Evolutionary conservation across 2,113 vertebrate species (phyloP).

Genomic region (Camelus bactrianus): DNA sequence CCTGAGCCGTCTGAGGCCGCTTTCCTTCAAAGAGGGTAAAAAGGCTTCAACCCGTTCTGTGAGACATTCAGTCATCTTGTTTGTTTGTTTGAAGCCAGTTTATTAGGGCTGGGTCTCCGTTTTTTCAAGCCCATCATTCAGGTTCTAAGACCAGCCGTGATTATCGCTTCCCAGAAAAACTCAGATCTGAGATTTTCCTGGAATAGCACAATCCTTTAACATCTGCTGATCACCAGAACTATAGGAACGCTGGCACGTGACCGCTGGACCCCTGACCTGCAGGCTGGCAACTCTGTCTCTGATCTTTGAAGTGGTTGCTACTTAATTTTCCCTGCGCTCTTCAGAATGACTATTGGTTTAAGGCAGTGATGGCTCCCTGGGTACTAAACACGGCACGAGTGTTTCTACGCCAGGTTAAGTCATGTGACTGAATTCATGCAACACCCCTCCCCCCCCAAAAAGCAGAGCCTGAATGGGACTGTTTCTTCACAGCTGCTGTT

Average conservation of each 20-base stretch:
- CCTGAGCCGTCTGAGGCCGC: not conserved
- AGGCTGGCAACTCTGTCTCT: not conserved
- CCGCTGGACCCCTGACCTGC: not conserved
- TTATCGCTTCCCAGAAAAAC: not conserved
- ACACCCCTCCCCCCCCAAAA: not conserved
- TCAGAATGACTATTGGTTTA: not conserved
- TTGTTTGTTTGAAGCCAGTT: not conserved
- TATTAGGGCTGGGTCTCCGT: not conserved
- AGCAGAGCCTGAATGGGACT: not conserved
- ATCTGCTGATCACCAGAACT: not conserved
- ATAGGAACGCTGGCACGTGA: fast-evolving
- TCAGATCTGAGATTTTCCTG: not conserved
- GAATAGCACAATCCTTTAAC: not conserved
- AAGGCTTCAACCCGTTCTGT: not conserved
- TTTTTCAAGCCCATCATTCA: not conserved
- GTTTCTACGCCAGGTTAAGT: not conserved
- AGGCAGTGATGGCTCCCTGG: not conserved
- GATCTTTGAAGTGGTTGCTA: not conserved
- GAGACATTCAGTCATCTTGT: not conserved
- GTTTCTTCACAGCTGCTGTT: not conserved
- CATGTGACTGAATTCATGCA: not conserved
- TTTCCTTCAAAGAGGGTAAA: not conserved
- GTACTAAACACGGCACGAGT: fast-evolving
- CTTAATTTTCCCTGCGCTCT: not conserved
- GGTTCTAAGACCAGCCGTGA: not conserved